phyloP scores from a whole-genome alignment of 2,888 invertebrate genomes.

The Rhimphoctona megacephalus region DNA sequence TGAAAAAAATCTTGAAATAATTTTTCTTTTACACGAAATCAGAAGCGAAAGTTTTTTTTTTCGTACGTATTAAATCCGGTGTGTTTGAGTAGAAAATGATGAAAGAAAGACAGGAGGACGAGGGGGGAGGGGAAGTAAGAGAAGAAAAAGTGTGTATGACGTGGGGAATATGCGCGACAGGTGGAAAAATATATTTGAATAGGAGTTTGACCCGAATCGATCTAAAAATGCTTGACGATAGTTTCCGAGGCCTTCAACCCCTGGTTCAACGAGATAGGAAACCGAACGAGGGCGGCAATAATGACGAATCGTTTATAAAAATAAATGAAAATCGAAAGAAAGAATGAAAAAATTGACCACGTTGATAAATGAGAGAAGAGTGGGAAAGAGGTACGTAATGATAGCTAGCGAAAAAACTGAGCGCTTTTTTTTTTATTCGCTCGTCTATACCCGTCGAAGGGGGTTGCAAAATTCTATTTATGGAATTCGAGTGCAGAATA shows the following conservation, averaged over 20 bases:
- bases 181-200: conserved; percentile 58
- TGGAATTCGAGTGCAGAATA: conserved; percentile 32
- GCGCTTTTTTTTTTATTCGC: background rate
- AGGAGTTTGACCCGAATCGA: conserved; percentile 75
- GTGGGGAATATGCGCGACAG: conserved; percentile 11
- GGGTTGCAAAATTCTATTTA: conserved; percentile 28
- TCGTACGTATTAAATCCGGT: background rate
- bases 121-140: background rate
- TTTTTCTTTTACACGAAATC: too few relatives aligned
- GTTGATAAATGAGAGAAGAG: conserved; percentile 2
- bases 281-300: background rate
- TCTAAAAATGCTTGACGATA: conserved; percentile 46
- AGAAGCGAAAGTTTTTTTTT: background rate
- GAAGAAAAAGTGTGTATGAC: background rate
- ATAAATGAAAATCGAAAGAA: background rate
- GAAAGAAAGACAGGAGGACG: too few relatives aligned
- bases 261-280: background rate
- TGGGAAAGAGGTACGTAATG: background rate
- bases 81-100: background rate
- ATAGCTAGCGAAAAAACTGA: conserved; percentile 11
- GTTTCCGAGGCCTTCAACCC: conserved; percentile 34
- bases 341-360: background rate
- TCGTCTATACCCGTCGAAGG: background rate
- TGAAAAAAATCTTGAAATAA: too few relatives aligned
- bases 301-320: conserved; percentile 22